Conservation (phyloP, 2,888 invertebrate species). For the Diplolepis rosae region DNA sequence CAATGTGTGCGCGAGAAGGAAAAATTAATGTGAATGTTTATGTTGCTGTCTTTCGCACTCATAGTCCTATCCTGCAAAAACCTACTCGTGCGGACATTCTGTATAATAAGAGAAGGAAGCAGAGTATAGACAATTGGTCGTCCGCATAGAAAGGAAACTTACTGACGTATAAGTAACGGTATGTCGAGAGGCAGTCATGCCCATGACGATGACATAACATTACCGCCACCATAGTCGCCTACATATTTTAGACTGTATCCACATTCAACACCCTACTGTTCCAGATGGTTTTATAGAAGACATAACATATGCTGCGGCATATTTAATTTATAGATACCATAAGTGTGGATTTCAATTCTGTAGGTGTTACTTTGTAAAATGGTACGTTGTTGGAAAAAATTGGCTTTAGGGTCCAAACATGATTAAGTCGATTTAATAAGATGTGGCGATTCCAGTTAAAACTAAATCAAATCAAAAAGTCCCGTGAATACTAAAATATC, state of each 20-base stretch:
- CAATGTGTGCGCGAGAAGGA: too few relatives aligned
- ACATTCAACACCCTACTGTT: not conserved
- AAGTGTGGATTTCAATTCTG: not conserved
- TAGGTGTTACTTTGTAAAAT: slow-evolving; percentile 1
- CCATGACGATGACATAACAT: slow-evolving; percentile 16
- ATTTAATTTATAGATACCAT: not conserved
- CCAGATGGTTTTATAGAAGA: not conserved
- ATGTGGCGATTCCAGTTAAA: too few relatives aligned
- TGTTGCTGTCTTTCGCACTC: too few relatives aligned
- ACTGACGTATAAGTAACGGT: not conserved
- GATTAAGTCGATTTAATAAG: too few relatives aligned
- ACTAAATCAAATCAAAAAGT: too few relatives aligned
- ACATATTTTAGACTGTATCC: not conserved
- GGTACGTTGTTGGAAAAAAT: too few relatives aligned
- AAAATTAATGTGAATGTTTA: too few relatives aligned
- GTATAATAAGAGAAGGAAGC: not conserved
- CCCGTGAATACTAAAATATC: too few relatives aligned
- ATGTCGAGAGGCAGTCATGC: not conserved
- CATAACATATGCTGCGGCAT: not conserved
- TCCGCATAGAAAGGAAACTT: not conserved
- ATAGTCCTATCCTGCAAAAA: too few relatives aligned
- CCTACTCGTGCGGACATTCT: too few relatives aligned
- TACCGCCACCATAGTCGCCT: slow-evolving; percentile 8
- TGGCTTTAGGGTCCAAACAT: too few relatives aligned
- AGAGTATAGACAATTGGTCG: not conserved